Evolutionary conservation across 2,888 invertebrate species (phyloP).

Genomic region (Drosophila buzzatii): DNA sequence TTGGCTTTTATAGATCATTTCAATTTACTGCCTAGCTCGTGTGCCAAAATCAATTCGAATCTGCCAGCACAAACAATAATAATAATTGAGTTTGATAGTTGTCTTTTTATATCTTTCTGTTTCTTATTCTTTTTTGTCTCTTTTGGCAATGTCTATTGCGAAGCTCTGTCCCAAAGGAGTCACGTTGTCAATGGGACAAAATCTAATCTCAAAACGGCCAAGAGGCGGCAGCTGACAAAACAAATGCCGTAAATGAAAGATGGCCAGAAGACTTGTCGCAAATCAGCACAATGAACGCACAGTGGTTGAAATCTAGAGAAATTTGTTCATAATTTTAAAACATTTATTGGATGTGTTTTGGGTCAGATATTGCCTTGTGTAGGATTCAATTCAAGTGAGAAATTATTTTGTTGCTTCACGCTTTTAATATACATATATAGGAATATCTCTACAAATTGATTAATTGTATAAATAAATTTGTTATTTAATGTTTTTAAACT

Average conservation of each 20-base stretch:
- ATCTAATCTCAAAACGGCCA: slow-evolving; percentile 67
- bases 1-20: slow-evolving; percentile 39
- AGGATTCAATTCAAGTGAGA: too few species aligned
- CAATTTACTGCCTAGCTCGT: slow-evolving; percentile 44
- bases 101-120: slow-evolving; percentile 16
- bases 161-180: slow-evolving; percentile 35
- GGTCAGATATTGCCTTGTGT: too few species aligned
- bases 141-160: slow-evolving; percentile 29
- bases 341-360: not conserved
- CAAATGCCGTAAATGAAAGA: slow-evolving; percentile 76
- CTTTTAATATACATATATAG: too few species aligned
- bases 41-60: slow-evolving; percentile 54
- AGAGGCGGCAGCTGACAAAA: slow-evolving; percentile 67
- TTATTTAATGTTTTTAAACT: not conserved
- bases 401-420: too few species aligned
- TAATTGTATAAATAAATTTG: not conserved
- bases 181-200: slow-evolving; percentile 65
- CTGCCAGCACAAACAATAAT: slow-evolving; percentile 61
- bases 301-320: slow-evolving; percentile 20
- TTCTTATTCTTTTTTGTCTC: not conserved
- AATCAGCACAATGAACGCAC: slow-evolving; percentile 33
- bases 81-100: slow-evolving; percentile 75
- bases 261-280: slow-evolving; percentile 60
- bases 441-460: too few species aligned
- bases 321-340: not conserved